Percentiles rank a stretch among this genome's conserved stretches.
Evolutionary conservation across 2,797 vertebrate species (phyloP).

Genomic region (Lagothrix lagotricha): DNA sequence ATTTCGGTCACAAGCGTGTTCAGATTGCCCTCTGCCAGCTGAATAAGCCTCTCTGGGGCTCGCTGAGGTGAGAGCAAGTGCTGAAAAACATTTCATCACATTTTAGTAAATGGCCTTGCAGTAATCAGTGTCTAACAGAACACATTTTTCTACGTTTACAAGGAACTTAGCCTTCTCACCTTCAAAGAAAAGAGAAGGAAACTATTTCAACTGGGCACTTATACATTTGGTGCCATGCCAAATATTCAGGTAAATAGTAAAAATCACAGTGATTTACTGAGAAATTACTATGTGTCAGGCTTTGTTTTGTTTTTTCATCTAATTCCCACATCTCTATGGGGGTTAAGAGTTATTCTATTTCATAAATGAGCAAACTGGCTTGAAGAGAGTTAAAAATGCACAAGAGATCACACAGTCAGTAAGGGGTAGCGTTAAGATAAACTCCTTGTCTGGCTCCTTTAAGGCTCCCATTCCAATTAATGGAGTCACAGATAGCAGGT

Average conservation of each 20-base stretch:
- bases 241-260: background rate
- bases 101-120: slow-evolving; percentile 26
- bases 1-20: slow-evolving; percentile 95
- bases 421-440: background rate
- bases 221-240: background rate
- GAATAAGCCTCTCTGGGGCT: slow-evolving; percentile 94
- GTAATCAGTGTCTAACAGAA: slow-evolving; percentile 20
- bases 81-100: slow-evolving; percentile 83
- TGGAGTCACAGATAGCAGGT: background rate
- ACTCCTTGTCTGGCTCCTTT: background rate
- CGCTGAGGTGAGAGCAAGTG: slow-evolving; percentile 96
- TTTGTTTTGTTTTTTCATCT: background rate
- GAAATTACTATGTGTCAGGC: background rate
- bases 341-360: background rate
- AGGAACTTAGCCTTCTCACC: background rate
- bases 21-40: slow-evolving; percentile 94
- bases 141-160: background rate
- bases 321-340: background rate
- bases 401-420: background rate
- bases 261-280: background rate
- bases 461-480: background rate
- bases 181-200: background rate
- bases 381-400: background rate
- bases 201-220: background rate
- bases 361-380: background rate